phyloP scores from a whole-genome alignment of 2,113 vertebrate genomes.

The Syngnathus typhle region DNA sequence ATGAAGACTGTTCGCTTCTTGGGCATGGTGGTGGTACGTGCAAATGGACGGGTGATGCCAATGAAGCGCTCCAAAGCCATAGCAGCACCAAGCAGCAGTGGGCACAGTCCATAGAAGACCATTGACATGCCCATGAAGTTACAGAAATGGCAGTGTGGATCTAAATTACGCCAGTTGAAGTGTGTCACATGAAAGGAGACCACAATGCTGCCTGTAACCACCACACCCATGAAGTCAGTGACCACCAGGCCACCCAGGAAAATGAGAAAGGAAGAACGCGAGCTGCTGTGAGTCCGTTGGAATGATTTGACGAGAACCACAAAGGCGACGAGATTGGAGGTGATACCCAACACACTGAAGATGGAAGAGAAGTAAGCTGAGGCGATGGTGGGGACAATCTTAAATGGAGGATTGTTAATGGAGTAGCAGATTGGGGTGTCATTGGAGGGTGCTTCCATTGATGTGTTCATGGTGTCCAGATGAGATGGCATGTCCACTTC shows the following conservation, averaged over 20 bases:
- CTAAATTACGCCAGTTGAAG: conserved; percentile 75
- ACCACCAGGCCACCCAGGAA: conserved; percentile 85
- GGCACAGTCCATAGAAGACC: conserved; percentile 94
- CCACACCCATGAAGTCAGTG: conserved; percentile 89
- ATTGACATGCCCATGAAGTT: conserved; percentile 89
- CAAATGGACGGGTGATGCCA: conserved; percentile 87
- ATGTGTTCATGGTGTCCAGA: conserved; percentile 37
- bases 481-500: conserved; percentile 1
- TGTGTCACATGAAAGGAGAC: conserved; percentile 73
- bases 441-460: conserved; percentile 8
- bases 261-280: conserved; percentile 85
- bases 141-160: conserved; percentile 84
- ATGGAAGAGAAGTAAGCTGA: conserved; percentile 75
- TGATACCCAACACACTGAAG: conserved; percentile 78
- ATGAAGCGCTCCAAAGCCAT: conserved; percentile 88
- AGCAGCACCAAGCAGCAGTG: conserved; percentile 81
- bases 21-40: conserved; percentile 66
- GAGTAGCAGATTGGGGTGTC: conserved; percentile 60
- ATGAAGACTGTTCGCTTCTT: conserved; percentile 72
- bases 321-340: conserved; percentile 88
- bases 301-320: conserved; percentile 77
- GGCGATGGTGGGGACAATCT: conserved; percentile 40
- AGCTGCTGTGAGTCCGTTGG: conserved; percentile 54
- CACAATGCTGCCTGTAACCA: conserved; percentile 82
- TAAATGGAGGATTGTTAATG: conserved; percentile 55